Base-by-base conservation (phyloP, 2,888 invertebrate genomes). In the Lucinisca nassula region DNA sequence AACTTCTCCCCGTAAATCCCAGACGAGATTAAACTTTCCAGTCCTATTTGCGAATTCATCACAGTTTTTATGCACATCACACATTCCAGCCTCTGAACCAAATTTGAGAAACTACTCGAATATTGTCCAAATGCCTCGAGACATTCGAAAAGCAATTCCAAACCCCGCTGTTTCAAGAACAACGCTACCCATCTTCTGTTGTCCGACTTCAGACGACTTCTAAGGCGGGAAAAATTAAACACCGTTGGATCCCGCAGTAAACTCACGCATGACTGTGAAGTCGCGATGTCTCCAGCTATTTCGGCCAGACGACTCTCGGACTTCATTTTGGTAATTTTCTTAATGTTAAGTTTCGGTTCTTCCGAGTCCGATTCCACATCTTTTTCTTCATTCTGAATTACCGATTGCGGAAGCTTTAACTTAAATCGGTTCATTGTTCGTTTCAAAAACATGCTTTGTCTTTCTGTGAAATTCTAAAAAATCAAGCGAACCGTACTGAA, bases 1-100 rank as follows among this genome's bases (percentile, higher is more conserved):
- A 99, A 97, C 97, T 98, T 98, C 94, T 97, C 97, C 93, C 98
- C 98, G 97, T 98, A 99, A 96, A 98, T 98, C 92, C 98, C 98
- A 97, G 98, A 98, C 96, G 98, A 98, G 93, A 98, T 98, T 96
- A 99, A 98, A 97, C 98, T 98, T 97, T 99, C 98, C 96, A 99
- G 97, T 94, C 98, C 99, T 96, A 98, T 98, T 94, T 98, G 97
- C 95, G 98, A 98, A 97, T 99, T 98, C 98, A 99, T 98, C 45
- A 95, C 94, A 2, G 93, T 93, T 84, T 93, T 92, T 73, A 95
- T 93, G 82, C 95, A 95, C 84, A 94, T 92, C 0, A 95, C 94
- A 84, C 95, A 95, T 84, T 96, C 95, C 35, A 95, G 83, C 14
- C 94, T 89, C 77, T 95, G 87, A 40, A 93, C 90, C n/a, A 92